Conservation (phyloP, 1,140 invertebrate genomes). For the Littorina saxatilis region DNA sequence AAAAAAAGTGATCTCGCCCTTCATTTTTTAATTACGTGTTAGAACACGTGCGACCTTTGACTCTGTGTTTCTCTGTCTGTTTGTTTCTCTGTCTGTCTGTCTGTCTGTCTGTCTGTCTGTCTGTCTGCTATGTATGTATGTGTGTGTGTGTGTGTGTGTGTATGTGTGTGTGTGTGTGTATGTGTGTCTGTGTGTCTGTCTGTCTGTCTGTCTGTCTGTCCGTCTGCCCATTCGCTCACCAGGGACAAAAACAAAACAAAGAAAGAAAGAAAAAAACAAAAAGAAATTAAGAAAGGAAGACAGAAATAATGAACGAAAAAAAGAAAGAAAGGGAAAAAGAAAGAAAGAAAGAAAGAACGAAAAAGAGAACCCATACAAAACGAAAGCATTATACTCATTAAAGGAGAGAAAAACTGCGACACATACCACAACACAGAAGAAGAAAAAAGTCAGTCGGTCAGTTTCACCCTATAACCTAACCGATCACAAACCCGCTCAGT, state of each 20-base stretch:
- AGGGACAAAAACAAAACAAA: background rate
- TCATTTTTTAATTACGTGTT: no score
- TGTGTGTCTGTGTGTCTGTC: background rate
- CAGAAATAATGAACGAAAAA: background rate
- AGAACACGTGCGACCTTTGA: no score
- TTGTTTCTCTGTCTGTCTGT: background rate
- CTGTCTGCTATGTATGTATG: background rate
- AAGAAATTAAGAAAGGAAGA: background rate
- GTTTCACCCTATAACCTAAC: no score
- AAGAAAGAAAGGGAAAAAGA: background rate
- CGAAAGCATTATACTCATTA: no score
- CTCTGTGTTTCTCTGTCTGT: background rate
- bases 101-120: background rate
- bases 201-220: background rate
- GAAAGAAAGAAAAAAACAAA: background rate
- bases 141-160: no score
- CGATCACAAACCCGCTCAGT: no score
- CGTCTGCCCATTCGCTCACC: background rate
- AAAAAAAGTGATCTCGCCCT: no score
- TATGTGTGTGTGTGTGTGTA: background rate
- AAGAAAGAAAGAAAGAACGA: no score
- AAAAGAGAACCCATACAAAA: no score
- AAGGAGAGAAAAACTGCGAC: no score
- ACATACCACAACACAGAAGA: no score
- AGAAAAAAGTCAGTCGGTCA: no score